Base-by-base conservation (phyloP, 1,140 invertebrate genomes). In the Diplogasteroides magnus region DNA sequence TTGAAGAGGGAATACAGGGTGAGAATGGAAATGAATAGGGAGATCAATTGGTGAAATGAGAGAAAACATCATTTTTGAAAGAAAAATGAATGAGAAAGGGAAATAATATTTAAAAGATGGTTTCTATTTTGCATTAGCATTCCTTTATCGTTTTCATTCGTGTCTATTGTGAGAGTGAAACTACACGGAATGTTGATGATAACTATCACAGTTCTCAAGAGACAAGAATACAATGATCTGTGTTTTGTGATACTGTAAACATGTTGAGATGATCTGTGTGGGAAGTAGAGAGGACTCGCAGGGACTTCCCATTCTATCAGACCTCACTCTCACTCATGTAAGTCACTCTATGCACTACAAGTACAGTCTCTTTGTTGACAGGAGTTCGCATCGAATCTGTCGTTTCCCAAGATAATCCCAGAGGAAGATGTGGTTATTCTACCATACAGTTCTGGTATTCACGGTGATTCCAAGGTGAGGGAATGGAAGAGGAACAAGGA, bases 1-100 rank as follows among this genome's bases (percentile, higher is more conserved):
- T 14, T 67, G 29, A 59, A 60, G 28, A 55, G 65, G 31, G 65
- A 67, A 14, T 67, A 67, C 26, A 31, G 65, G 26, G 65, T 67
- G 26, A 31, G 27, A 31, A 25, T 2, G 11, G 19, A n/a, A n/a
- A n/a, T n/a, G n/a, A n/a, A n/a, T n/a, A n/a, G n/a, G n/a, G n/a
- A n/a, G n/a, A n/a, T n/a, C n/a, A n/a, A n/a, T n/a, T n/a, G n/a
- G n/a, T n/a, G n/a, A n/a, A n/a, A n/a, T n/a, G n/a, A n/a, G n/a
- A n/a, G n/a, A n/a, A n/a, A n/a, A n/a, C n/a, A n/a, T n/a, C n/a
- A n/a, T n/a, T n/a, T n/a, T n/a, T n/a, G n/a, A n/a, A n/a, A n/a
- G n/a, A n/a, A n/a, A n/a, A n/a, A n/a, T n/a, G n/a, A n/a, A n/a
- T n/a, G n/a, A n/a, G n/a, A n/a, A n/a, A n/a, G n/a, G n/a, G n/a